Evolutionary conservation across 2,113 vertebrate species (phyloP).

Genomic region (Stigmatopora nigra): DNA sequence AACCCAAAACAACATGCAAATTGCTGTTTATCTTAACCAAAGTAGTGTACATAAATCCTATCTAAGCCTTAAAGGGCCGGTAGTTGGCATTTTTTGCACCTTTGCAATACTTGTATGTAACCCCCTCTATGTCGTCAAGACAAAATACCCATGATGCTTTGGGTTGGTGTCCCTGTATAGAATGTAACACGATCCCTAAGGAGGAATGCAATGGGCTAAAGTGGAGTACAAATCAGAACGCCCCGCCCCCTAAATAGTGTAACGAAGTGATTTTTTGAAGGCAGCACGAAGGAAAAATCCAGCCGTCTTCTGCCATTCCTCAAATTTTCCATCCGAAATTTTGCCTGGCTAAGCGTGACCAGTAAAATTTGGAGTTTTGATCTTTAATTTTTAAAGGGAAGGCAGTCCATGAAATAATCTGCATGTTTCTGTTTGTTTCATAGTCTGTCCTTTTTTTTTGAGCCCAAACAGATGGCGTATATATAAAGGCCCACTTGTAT

Average conservation of each 20-base stretch:
- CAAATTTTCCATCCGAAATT: background rate
- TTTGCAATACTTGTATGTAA: conserved; percentile 31
- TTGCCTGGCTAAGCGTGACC: no score
- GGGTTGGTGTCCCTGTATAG: conserved; percentile 54
- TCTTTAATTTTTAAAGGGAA: background rate
- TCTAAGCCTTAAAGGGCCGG: conserved; percentile 10
- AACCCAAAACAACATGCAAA: no score
- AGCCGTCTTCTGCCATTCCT: conserved; percentile 15
- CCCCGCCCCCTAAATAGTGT: conserved; percentile 33
- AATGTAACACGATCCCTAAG: conserved; percentile 53
- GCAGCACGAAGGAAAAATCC: conserved; percentile 25
- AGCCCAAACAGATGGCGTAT: conserved; percentile 45
- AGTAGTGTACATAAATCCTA: no score
- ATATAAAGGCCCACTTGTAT: conserved; percentile 26
- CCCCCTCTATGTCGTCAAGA: conserved; percentile 30
- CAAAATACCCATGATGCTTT: conserved; percentile 45
- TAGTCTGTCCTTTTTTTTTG: conserved; percentile 35
- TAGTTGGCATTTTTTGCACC: conserved; percentile 15
- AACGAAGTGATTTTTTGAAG: conserved; percentile 42
- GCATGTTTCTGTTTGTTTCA: conserved; percentile 32
- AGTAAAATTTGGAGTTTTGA: no score
- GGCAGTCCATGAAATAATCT: conserved; percentile 16
- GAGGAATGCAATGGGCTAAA: conserved; percentile 59
- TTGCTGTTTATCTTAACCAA: no score
- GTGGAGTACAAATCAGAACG: conserved; percentile 57